Evolutionary conservation across 2,888 invertebrate species (phyloP), one percentile per base, ranked within the genome.

Genomic region (Gymnosoma rotundatum): DNA sequence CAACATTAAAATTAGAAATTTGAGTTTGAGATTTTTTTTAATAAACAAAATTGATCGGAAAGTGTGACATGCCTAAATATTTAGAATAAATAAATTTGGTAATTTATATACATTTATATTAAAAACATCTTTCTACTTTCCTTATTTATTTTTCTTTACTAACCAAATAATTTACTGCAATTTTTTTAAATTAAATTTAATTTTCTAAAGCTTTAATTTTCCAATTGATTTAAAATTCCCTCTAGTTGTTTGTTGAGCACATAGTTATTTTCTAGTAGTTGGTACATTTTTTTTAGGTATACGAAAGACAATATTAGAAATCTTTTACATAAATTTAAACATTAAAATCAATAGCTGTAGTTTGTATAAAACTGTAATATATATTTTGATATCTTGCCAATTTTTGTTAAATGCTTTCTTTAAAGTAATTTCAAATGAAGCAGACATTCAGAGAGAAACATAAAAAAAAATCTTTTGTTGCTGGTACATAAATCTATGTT

Each of bases 361-460:
- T 54, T 58, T 20, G 36, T 20, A 58, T 50, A 25, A 52, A 48
- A 58, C 6, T 50, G 58, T n/a, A 60, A 78, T 61, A 69, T 61
- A 42, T 67, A 54, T 25, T 61, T 78, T 78, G 76, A 69, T 32
- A 60, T 25, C 67, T 69, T 78, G 76, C 76, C 76, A 78, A 78
- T 5, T 42, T 52, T 42, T 48, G 32, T 3, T 45, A 52, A 52
- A 58, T 50, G 45, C 32, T 16, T 2, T n/a, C 14, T n/a, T 10
- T 7, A 38, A 38, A 73, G 16, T 16, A 32, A 32, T 32, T 6
- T 20, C 48, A 56, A 48, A 58, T 12, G 50, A 10, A n/a, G n/a
- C 25, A 66, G 48, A 2, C 7, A 38, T 36, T 25, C 20, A 56
- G 3, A 56, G 3, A 50, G 20, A 18, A 14, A 18, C 12, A 14